Percentiles rank a stretch among this genome's conserved stretches.
phyloP scores from a whole-genome alignment of 2,113 vertebrate species.

The Nothocercus julius region DNA sequence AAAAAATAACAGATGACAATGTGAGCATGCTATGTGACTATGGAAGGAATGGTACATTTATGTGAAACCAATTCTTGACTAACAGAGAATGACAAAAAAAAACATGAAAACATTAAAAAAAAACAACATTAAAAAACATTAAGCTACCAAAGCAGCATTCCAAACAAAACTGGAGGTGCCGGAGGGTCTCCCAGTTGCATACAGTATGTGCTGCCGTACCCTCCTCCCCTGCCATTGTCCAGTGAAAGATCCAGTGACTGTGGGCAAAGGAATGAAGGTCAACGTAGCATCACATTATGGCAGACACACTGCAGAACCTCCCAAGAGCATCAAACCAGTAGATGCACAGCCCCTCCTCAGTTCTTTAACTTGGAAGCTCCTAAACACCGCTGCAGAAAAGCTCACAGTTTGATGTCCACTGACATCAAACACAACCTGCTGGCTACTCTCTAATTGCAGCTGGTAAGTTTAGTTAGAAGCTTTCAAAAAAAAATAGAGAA shows the following conservation, averaged over 20 bases:
- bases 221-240: not conserved
- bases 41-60: not conserved
- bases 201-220: too few species aligned
- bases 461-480: not conserved
- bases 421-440: not conserved
- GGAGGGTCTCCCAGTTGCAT: not conserved
- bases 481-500: not conserved
- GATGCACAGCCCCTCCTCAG: not conserved
- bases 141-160: not conserved
- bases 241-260: not conserved
- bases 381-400: not conserved
- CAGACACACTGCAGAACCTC: rapidly evolving
- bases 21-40: not conserved
- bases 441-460: not conserved
- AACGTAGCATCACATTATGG: not conserved
- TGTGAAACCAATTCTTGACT: not conserved
- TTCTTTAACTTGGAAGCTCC: not conserved
- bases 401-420: not conserved
- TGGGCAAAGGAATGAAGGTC: not conserved
- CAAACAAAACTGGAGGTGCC: not conserved
- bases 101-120: not conserved
- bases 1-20: not conserved
- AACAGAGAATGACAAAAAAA: not conserved
- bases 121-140: not conserved
- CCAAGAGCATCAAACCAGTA: not conserved